phyloP scores from a whole-genome alignment of 2,797 vertebrate genomes.

The Gymnoscopelus microlampas region DNA sequence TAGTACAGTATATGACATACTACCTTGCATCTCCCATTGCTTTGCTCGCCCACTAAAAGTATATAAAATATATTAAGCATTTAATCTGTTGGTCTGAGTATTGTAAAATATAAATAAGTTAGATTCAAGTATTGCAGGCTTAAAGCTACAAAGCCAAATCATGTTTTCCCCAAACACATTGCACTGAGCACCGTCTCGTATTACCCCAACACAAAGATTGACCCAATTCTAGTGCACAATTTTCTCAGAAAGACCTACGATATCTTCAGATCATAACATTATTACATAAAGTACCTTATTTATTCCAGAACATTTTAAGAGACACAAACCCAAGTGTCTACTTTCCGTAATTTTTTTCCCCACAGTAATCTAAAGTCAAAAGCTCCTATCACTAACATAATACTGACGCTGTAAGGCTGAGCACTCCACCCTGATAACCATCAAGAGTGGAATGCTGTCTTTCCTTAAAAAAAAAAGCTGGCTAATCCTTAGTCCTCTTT shows the following conservation, averaged over 20 bases:
- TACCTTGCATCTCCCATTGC: slow-evolving; percentile 33
- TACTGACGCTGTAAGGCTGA: slow-evolving; percentile 9
- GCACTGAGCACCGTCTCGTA: slow-evolving; percentile 23
- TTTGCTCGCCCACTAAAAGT: slow-evolving; percentile 41
- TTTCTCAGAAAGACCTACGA: slow-evolving; percentile 37
- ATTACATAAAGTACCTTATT: slow-evolving; percentile 26
- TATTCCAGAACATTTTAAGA: slow-evolving; percentile 21
- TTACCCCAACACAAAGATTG: slow-evolving; percentile 27
- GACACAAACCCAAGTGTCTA: slow-evolving; percentile 9
- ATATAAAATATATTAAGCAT: slow-evolving; percentile 60
- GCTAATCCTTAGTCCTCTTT: slow-evolving; percentile 3
- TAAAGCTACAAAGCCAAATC: slow-evolving; percentile 68
- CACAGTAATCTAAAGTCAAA: slow-evolving; percentile 10
- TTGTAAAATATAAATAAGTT: slow-evolving; percentile 64
- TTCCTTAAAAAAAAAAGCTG: slow-evolving; percentile 4
- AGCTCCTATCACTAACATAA: slow-evolving; percentile 6
- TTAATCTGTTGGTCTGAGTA: slow-evolving; percentile 50
- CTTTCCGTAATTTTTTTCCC: background rate
- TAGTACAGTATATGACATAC: slow-evolving; percentile 9
- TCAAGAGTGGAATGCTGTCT: slow-evolving; percentile 2
- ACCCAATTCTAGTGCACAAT: slow-evolving; percentile 44
- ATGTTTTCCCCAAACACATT: slow-evolving; percentile 14
- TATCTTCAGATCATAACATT: slow-evolving; percentile 31
- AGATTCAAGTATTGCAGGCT: slow-evolving; percentile 84
- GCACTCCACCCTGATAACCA: slow-evolving; percentile 11